Conservation (phyloP, 2,797 vertebrate species). For the Melanotaenia maccullochi region DNA sequence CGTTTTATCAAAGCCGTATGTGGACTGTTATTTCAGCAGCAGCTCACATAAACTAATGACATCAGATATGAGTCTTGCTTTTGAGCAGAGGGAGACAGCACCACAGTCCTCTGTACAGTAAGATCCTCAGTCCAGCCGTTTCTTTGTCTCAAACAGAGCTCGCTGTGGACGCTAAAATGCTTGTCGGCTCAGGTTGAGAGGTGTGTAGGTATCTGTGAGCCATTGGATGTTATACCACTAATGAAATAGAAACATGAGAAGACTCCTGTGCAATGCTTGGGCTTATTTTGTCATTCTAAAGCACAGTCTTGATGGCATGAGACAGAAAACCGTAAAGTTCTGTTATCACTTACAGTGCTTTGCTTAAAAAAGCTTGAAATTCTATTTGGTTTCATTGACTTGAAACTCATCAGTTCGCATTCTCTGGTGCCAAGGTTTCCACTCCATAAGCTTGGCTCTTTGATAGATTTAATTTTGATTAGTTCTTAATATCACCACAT, state of each 20-base stretch:
- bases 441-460: constrained; percentile 30
- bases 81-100: constrained; percentile 42
- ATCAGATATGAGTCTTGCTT: constrained; percentile 30
- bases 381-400: constrained; percentile 13
- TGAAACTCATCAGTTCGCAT: constrained; percentile 17
- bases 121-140: constrained; percentile 29
- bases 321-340: neutral
- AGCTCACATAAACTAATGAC: constrained; percentile 28
- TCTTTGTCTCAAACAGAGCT: constrained; percentile 56
- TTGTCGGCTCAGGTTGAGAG: constrained; percentile 67
- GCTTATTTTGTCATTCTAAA: constrained; percentile 14
- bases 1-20: constrained; percentile 59
- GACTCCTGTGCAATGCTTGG: constrained; percentile 27
- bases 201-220: constrained; percentile 57
- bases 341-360: constrained; percentile 5
- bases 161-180: constrained; percentile 73
- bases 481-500: constrained; percentile 57
- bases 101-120: constrained; percentile 24
- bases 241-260: constrained; percentile 66
- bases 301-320: neutral
- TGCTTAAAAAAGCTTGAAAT: neutral
- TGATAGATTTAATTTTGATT: constrained; percentile 67
- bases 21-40: constrained; percentile 32
- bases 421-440: constrained; percentile 16
- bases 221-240: constrained; percentile 69